Conservation (phyloP, 2,797 vertebrate species). For the Phataginus tricuspis region DNA sequence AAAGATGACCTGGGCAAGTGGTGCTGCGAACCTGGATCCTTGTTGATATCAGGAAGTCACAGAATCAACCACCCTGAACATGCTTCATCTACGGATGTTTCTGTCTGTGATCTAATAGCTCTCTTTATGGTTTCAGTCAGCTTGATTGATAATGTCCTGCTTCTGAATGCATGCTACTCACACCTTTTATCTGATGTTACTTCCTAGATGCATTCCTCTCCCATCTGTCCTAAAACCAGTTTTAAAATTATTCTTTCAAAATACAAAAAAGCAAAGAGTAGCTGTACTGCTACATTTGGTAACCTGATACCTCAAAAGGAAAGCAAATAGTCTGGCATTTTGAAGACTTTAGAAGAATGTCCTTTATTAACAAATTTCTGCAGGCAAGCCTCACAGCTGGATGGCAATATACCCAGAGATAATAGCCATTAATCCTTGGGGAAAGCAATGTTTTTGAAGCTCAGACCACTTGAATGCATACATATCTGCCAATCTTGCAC, state of each 20-base stretch:
- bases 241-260: constrained; percentile 52
- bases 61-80: neutral
- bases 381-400: constrained; percentile 36
- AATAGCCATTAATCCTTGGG: constrained; percentile 41
- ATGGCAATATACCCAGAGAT: constrained; percentile 31
- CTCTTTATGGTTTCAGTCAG: neutral
- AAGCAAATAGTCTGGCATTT: constrained; percentile 19
- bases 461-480: constrained; percentile 28
- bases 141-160: neutral
- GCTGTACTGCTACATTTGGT: constrained; percentile 10
- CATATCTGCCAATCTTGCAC: constrained; percentile 15
- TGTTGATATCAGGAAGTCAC: neutral
- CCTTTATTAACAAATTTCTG: constrained; percentile 57
- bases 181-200: neutral
- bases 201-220: neutral
- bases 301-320: constrained; percentile 34
- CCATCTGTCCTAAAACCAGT: constrained; percentile 6
- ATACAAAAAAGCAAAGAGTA: neutral
- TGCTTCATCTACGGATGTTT: neutral
- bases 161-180: neutral
- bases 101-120: neutral
- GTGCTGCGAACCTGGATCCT: neutral
- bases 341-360: constrained; percentile 41
- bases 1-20: neutral
- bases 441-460: constrained; percentile 37